These are phyloP conservation scores for Characodon lateralis DNA, from an alignment of 2,797 vertebrate genomes.

Conservation along the genomic window DNA sequence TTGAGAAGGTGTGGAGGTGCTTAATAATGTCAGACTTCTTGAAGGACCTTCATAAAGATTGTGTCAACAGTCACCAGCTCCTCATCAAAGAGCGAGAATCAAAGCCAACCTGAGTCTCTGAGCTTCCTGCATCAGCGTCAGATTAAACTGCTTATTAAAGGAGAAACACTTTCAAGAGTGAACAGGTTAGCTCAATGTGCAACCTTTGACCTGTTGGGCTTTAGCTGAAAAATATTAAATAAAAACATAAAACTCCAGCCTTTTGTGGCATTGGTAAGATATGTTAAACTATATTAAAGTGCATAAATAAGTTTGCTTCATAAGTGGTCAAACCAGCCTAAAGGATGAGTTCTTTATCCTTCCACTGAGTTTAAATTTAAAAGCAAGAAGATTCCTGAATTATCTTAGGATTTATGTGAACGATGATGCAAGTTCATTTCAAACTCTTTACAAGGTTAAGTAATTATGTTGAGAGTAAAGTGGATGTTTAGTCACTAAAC, in stretches of 20 bases:
- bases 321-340: too few species aligned
- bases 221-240: neutral
- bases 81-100: constrained; percentile 49
- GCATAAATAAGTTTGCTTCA: too few species aligned
- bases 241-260: neutral
- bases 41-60: constrained; percentile 40
- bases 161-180: neutral
- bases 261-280: neutral
- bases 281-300: too few species aligned
- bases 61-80: constrained; percentile 29
- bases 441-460: too few species aligned
- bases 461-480: too few species aligned
- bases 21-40: constrained; percentile 51
- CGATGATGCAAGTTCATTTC: too few species aligned
- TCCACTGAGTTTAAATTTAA: too few species aligned
- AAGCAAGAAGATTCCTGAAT: too few species aligned
- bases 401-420: too few species aligned
- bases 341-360: too few species aligned
- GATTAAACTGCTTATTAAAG: neutral
- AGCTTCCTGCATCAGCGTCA: constrained; percentile 9
- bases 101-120: constrained; percentile 30
- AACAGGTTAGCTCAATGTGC: neutral
- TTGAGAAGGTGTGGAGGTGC: constrained; percentile 9
- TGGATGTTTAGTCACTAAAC: too few species aligned
- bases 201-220: constrained; percentile 9